Evolutionary conservation across 2,797 vertebrate genomes (phyloP), one percentile per base, ranked within the genome.

Genomic region (Phalanger gymnotis): DNA sequence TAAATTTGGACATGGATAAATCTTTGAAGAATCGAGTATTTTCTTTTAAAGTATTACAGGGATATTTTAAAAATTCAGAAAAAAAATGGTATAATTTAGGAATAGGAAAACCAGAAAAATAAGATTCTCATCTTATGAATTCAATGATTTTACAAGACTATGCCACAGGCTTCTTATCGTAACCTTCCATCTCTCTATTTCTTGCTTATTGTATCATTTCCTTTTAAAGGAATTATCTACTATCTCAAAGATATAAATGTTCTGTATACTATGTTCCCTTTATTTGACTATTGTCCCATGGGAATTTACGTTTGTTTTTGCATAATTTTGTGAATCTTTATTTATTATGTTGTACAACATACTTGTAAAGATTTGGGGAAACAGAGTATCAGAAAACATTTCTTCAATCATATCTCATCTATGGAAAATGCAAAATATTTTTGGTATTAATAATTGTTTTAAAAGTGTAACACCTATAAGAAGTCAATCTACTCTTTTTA

Each of bases 121-220:
- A 40, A 73, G 16, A 91, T 57, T 97, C 54, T 47, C 93, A 93
- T 94, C 95, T 53, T 90, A 52, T 94, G 95, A 87, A 95, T n/a
- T 95, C 93, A 98, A 94, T 96, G 93, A 54, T 96, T 97, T 97
- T 91, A 93, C 97, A 97, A 97, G 96, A 95, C 57, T 40, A 54
- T 56, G 90, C 97, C 81, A 27, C 89, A 96, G 91, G 53, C 58
- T 96, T 97, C 98, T 97, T 94, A 54, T 96, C 81, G n/a, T 91
- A 96, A 93, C 56, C 61, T 95, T 95, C 97, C 97, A 96, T 97
- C 94, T 55, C 89, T 30, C 56, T 96, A 47, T 95, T 96, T 92
- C 4, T 93, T n/a, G 16, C 6, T 96, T 98, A 96, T 97, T 95
- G 55, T 66, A 28, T 57, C 96, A 47, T 95, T 97, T 91, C 1